Conservation (phyloP, 2,888 invertebrate species). For the Suillia variegata region DNA sequence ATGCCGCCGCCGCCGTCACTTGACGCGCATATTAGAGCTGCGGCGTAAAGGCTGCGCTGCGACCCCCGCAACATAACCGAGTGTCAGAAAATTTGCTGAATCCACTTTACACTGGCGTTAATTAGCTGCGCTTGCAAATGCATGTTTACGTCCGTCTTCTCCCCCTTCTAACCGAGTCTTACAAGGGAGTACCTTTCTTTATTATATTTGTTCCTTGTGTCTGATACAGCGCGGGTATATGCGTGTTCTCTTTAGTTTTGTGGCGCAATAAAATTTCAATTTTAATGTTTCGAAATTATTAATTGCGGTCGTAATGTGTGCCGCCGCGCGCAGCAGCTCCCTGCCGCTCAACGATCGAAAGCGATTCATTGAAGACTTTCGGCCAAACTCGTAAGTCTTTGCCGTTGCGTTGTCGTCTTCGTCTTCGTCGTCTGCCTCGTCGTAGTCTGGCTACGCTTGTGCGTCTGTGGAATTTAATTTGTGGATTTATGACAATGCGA, state of each 20-base stretch:
- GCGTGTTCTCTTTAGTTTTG: slow-evolving; percentile 8
- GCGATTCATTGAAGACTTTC: not conserved
- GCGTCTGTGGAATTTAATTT: slow-evolving; percentile 28
- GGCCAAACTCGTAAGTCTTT: not conserved
- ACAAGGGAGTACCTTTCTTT: not conserved
- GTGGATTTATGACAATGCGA: slow-evolving; percentile 28
- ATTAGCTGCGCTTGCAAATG: slow-evolving; percentile 45
- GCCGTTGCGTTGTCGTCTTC: too few relatives aligned
- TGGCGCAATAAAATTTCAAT: slow-evolving; percentile 31
- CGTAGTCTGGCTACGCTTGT: slow-evolving; percentile 3
- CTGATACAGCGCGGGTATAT: not conserved
- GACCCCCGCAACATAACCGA: too few relatives aligned
- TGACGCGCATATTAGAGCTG: too few relatives aligned
- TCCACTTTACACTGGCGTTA: slow-evolving; percentile 43
- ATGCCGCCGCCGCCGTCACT: too few relatives aligned
- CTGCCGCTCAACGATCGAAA: not conserved
- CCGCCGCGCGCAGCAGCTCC: too few relatives aligned
- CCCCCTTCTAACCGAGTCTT: not conserved
- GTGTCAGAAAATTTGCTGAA: not conserved
- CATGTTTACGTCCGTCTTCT: slow-evolving; percentile 15
- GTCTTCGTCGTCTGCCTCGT: too few relatives aligned
- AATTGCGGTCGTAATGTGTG: slow-evolving; percentile 28
- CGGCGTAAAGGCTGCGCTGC: not conserved
- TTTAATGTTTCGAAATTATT: slow-evolving; percentile 31
- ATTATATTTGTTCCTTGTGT: not conserved